Conservation (phyloP, 2,113 vertebrate genomes). For the Oncorhynchus tshawytscha region DNA sequence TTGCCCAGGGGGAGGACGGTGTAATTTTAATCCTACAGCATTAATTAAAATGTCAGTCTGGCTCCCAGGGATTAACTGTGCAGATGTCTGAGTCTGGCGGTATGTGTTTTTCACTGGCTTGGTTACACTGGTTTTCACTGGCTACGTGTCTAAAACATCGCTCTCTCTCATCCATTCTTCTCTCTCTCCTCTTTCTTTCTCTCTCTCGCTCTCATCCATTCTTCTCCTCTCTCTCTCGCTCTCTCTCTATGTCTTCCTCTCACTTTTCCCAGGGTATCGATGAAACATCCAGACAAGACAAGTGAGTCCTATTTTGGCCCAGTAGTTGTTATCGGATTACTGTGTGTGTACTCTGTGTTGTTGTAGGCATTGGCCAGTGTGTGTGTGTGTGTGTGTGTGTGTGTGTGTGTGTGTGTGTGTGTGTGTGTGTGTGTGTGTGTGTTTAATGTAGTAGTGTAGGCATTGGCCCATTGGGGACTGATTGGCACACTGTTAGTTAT, state of each 20-base stretch:
- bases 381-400: no score
- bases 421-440: not conserved
- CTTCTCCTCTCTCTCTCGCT: not conserved
- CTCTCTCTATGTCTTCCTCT: slow-evolving; percentile 8
- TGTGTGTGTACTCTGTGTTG: slow-evolving; percentile 4
- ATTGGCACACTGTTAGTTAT: slow-evolving; percentile 30
- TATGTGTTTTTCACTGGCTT: slow-evolving; percentile 41
- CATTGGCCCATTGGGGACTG: not conserved
- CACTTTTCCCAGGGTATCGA: slow-evolving; percentile 85
- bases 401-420: no score
- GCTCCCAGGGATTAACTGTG: slow-evolving; percentile 64
- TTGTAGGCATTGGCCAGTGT: no score
- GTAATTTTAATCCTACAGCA: slow-evolving; percentile 71
- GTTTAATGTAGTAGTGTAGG: no score
- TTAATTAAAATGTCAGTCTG: slow-evolving; percentile 75
- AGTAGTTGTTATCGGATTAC: slow-evolving; percentile 28
- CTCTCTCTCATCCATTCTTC: slow-evolving; percentile 1
- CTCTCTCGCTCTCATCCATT: slow-evolving; percentile 4
- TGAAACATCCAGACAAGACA: slow-evolving; percentile 93
- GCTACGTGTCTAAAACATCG: slow-evolving; percentile 26
- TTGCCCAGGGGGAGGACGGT: slow-evolving; percentile 56
- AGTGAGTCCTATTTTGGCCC: slow-evolving; percentile 78
- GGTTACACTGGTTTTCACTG: slow-evolving; percentile 27
- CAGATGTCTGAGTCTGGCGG: slow-evolving; percentile 55
- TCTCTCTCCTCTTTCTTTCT: slow-evolving; percentile 13